Conservation (phyloP, 2,113 vertebrate genomes). For the Scomber scombrus region DNA sequence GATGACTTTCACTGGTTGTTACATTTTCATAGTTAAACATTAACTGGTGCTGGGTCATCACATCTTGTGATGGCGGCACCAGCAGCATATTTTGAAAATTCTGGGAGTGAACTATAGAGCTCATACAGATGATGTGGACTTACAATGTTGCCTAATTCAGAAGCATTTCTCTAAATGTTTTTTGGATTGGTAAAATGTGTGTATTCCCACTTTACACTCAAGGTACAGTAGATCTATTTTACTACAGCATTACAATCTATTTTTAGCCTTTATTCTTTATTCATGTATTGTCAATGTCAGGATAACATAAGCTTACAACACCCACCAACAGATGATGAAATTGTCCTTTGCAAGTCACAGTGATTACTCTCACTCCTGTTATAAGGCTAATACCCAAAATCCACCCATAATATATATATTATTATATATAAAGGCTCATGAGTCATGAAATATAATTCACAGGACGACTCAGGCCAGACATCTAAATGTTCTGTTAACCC, state of each 20-base stretch:
- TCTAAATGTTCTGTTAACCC: neutral
- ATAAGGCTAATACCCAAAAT: neutral
- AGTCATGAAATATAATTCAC: neutral
- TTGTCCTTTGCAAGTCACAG: neutral
- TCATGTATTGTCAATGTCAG: neutral
- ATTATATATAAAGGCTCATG: neutral
- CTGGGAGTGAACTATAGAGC: neutral
- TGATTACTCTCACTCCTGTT: no score
- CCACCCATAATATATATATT: neutral
- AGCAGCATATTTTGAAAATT: neutral
- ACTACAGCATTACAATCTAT: no score
- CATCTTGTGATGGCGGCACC: neutral
- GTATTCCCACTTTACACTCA: no score
- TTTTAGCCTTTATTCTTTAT: no score
- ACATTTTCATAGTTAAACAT: neutral
- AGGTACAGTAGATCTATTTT: no score
- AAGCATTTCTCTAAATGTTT: neutral
- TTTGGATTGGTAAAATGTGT: no score
- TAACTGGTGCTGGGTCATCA: neutral
- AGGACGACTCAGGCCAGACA: neutral
- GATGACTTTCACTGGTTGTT: neutral
- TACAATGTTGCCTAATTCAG: neutral
- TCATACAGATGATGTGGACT: neutral
- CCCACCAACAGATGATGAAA: neutral
- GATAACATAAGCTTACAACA: neutral